Base-by-base conservation (phyloP, 2,113 vertebrate genomes). In the Myiozetetes cayanensis region DNA sequence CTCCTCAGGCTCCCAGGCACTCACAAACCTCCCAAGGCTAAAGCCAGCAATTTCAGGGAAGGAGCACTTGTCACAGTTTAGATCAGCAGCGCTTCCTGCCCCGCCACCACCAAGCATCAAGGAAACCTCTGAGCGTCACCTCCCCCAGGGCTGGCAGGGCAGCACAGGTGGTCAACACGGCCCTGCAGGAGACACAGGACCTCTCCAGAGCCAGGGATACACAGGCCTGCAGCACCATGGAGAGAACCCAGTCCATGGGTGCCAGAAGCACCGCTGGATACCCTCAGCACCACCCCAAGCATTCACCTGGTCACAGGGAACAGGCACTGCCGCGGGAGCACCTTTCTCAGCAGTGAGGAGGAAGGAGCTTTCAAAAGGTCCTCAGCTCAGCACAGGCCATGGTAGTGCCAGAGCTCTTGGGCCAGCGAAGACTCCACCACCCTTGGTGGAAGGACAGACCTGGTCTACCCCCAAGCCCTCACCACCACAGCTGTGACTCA, bases 81-180 rank as follows among this genome's bases (percentile, higher is more conserved):
- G 41, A 43, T 50, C 47, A 58, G n/a, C 31, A 72, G 37, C 0
- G 0, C 47, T 67, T 87, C 47, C 67, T 66, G n/a, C 10, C 30
- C 47, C 27, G 33, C 23, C 1, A 0, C 52, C 37, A 33, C 68
- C 4, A 2, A 35, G 18, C 25, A 47, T 12, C 89, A 59, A 4
- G 52, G 81, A 95, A 87, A 58, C 0, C 1, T 47, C 18, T 85
- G 52, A 41, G 10, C 14, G 28, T 66, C 65, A 27, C 52, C 61
- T 82, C 77, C 56, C 43, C 39, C 24, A 21, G 3, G 0, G 4
- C 39, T n/a, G 28, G 20, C 35, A 83, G 20, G 39, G 55, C 78
- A 59, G 62, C 4, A 2, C 2, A 1, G 16, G 22, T 0, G 0
- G n/a, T 30, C 37, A 44, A 28, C 19, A 3, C 7, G 3, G 65